A percentile compares a stretch with the other conserved stretches of the same genome.
phyloP scores from a whole-genome alignment of 1,140 invertebrate species.

The Plodia interpunctella region DNA sequence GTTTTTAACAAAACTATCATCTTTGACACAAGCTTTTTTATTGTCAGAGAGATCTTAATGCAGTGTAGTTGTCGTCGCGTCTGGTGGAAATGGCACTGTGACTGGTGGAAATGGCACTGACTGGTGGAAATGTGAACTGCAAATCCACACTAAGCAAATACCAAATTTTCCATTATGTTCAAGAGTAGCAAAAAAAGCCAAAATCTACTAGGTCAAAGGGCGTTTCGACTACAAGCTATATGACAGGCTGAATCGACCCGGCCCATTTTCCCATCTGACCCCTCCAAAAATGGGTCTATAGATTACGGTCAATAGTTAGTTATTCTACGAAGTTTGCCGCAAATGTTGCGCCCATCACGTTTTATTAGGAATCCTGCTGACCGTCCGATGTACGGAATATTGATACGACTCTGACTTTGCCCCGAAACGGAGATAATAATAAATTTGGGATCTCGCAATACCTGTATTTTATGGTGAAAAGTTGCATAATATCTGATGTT shows the following conservation, averaged over 20 bases:
- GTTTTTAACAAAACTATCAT: too few species aligned
- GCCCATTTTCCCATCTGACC: neutral
- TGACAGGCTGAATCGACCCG: neutral
- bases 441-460: neutral
- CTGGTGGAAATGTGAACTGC: too few species aligned
- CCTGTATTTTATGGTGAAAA: too few species aligned
- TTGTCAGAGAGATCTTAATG: too few species aligned
- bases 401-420: neutral
- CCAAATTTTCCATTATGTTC: too few species aligned
- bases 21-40: too few species aligned
- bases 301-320: constrained; percentile 4
- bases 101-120: too few species aligned
- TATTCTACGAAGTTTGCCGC: neutral
- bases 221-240: neutral
- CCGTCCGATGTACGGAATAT: neutral
- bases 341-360: constrained; percentile 2
- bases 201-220: neutral
- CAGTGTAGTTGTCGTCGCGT: too few species aligned
- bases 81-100: too few species aligned
- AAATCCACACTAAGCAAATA: too few species aligned
- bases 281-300: constrained; percentile 3
- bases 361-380: constrained; percentile 5
- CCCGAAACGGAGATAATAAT: neutral
- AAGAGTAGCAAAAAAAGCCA: too few species aligned
- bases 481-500: too few species aligned